phyloP scores from a whole-genome alignment of 2,797 vertebrate genomes.

The Spinus pinus region DNA sequence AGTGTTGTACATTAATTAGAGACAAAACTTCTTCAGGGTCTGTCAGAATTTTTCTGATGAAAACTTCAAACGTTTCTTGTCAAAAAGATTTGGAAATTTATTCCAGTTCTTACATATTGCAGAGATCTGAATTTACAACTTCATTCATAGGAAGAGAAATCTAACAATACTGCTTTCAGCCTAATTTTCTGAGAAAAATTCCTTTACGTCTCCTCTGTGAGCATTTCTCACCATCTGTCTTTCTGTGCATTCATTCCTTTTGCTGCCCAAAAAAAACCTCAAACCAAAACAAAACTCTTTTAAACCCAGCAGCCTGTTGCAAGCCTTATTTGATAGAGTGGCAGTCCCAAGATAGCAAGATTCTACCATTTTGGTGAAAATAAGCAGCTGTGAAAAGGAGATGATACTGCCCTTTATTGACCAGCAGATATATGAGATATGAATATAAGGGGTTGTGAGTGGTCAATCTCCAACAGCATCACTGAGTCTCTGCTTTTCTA shows the following conservation, averaged over 20 bases:
- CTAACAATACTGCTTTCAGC: not conserved
- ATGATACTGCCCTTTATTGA: not conserved
- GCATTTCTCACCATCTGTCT: slow-evolving; percentile 7
- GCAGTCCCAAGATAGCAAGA: not conserved
- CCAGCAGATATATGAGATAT: not conserved
- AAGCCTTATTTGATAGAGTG: not conserved
- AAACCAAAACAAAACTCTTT: not conserved
- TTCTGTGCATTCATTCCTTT: not conserved
- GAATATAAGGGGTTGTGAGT: not conserved
- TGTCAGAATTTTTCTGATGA: not conserved
- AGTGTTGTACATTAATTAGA: not conserved
- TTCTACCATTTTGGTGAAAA: not conserved
- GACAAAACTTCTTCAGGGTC: not conserved
- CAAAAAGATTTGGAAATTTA: not conserved
- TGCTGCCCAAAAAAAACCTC: not conserved
- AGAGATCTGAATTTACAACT: not conserved
- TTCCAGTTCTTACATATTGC: not conserved
- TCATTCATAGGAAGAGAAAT: not conserved
- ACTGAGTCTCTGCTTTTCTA: not conserved
- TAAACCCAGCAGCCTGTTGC: not conserved
- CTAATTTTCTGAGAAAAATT: not conserved
- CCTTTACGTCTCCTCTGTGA: not conserved
- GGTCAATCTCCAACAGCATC: not conserved
- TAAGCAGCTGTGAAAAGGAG: not conserved
- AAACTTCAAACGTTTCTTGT: not conserved